Percentiles rank a stretch among this genome's conserved stretches.
Evolutionary conservation across 2,113 vertebrate genomes (phyloP).

Genomic region (Nansenia antarctica): DNA sequence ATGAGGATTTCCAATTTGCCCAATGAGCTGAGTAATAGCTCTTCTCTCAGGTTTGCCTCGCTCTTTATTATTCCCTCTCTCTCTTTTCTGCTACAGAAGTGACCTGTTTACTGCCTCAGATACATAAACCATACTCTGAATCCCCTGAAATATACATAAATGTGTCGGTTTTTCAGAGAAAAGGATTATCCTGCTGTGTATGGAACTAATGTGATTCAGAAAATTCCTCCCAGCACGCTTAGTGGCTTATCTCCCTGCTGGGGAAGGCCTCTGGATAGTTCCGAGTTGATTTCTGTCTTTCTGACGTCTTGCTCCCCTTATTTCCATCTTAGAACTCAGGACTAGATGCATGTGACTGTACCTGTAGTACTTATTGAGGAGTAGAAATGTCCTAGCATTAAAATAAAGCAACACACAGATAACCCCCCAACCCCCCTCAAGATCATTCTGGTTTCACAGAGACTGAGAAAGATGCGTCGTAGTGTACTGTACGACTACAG

Average conservation of each 20-base stretch:
- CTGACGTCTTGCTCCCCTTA: too few relatives aligned
- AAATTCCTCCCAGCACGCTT: constrained; percentile 56
- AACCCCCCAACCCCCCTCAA: constrained; percentile 1
- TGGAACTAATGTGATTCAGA: constrained; percentile 68
- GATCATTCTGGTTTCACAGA: not conserved
- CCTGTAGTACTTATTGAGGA: constrained; percentile 21
- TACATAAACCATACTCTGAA: constrained; percentile 53
- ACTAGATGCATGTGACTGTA: constrained; percentile 34
- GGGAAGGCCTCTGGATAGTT: constrained; percentile 53
- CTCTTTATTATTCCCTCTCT: not conserved
- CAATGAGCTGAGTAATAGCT: constrained; percentile 51
- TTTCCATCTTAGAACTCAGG: constrained; percentile 24
- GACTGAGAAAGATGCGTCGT: not conserved
- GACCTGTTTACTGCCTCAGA: constrained; percentile 65
- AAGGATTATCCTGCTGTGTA: constrained; percentile 65
- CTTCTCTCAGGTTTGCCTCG: constrained; percentile 29
- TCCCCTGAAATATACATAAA: constrained; percentile 61
- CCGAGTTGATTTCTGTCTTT: constrained; percentile 53
- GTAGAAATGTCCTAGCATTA: constrained; percentile 29
- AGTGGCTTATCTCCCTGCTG: constrained; percentile 58
- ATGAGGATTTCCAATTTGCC: constrained; percentile 52
- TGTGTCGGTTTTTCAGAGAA: constrained; percentile 65
- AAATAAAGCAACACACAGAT: constrained; percentile 43
- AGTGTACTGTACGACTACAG: too few relatives aligned
- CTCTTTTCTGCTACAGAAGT: constrained; percentile 41